A percentile compares a stretch with the other conserved stretches of the same genome.
phyloP scores from a whole-genome alignment of 2,797 vertebrate genomes.

The Rhynchonycteris naso region DNA sequence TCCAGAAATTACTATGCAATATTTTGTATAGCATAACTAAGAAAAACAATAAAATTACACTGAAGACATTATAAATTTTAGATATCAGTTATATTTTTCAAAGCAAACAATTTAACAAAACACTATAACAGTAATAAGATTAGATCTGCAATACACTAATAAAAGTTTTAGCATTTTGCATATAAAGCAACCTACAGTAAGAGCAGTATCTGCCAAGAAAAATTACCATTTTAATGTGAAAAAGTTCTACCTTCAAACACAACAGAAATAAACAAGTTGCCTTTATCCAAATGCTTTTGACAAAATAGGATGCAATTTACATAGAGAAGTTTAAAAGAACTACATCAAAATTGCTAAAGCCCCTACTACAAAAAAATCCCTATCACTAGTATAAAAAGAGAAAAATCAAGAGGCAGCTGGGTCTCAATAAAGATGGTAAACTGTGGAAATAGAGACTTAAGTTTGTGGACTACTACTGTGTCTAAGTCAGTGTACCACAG shows the following conservation, averaged over 20 bases:
- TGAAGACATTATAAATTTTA: neutral
- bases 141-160: neutral
- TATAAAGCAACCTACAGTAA: neutral
- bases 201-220: neutral
- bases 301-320: slow-evolving; percentile 53
- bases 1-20: neutral
- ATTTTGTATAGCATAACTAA: neutral
- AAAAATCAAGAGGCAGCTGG: neutral
- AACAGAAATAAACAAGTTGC: neutral
- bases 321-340: neutral
- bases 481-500: neutral
- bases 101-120: slow-evolving; percentile 30
- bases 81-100: neutral
- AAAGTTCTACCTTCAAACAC: slow-evolving; percentile 29
- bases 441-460: slow-evolving; percentile 37
- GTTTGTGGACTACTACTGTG: neutral
- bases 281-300: slow-evolving; percentile 22
- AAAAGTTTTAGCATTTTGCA: neutral
- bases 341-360: neutral
- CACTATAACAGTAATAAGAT: neutral
- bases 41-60: neutral
- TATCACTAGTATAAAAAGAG: neutral
- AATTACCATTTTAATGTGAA: neutral
- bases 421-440: slow-evolving; percentile 28
- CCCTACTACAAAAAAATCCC: neutral